Conservation (phyloP, 2,888 invertebrate species). For the Nemapogon koenigi region DNA sequence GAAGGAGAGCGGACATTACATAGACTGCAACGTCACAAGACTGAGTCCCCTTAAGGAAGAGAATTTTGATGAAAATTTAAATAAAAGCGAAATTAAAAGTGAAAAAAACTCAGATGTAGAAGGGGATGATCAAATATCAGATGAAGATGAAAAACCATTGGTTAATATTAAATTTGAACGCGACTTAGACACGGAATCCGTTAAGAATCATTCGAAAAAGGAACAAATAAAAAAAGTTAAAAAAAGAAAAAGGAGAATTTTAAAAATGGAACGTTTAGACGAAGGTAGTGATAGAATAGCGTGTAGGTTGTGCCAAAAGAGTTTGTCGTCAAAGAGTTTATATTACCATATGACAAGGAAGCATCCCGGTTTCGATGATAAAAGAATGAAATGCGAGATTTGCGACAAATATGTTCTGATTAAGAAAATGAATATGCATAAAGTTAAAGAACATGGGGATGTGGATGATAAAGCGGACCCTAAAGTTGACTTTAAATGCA, state of each 20-base stretch:
- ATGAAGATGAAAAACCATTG: conserved; percentile 8
- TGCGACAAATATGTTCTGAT: conserved; percentile 28
- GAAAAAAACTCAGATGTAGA: neutral
- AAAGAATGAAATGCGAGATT: conserved; percentile 30
- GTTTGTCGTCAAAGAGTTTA: conserved; percentile 29
- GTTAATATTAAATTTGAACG: too few species aligned
- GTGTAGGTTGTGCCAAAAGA: conserved; percentile 32
- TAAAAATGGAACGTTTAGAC: neutral
- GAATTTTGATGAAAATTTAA: neutral
- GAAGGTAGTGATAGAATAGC: conserved; percentile 18
- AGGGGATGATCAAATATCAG: neutral
- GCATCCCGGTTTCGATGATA: conserved; percentile 32
- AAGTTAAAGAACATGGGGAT: conserved; percentile 22
- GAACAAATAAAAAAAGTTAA: too few species aligned
- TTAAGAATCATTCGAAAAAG: too few species aligned
- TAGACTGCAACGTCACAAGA: too few species aligned
- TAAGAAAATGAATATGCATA: conserved; percentile 25
- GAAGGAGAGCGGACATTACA: conserved; percentile 1
- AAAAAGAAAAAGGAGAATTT: neutral
- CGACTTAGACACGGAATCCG: too few species aligned
- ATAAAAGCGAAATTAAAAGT: conserved; percentile 3
- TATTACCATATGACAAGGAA: conserved; percentile 25
- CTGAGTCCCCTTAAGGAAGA: neutral
- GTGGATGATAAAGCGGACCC: neutral
- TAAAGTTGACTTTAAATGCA: conserved; percentile 19